Evolutionary conservation across 53 echinoderm and acorn worm species (phyloP).

Genomic region (Stichopus horrens): DNA sequence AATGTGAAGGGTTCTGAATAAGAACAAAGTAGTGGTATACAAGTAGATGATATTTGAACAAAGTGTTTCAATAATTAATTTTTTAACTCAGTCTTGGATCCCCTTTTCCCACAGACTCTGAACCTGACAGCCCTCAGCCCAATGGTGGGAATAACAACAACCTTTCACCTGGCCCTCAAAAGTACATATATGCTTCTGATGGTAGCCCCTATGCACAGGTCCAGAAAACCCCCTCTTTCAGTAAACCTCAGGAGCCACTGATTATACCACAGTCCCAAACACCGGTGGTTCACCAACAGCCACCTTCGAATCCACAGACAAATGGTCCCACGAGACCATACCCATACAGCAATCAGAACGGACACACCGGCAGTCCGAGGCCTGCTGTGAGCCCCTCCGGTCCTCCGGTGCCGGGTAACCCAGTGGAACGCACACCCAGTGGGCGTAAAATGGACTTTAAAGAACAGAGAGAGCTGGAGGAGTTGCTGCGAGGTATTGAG

Average conservation of each 20-base stretch:
- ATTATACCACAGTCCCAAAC: conserved; percentile 30
- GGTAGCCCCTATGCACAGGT: conserved; percentile 97
- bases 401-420: not conserved
- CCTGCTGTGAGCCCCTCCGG: not conserved
- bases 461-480: conserved; percentile 78
- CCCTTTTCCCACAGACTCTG: not conserved
- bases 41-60: no score
- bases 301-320: not conserved
- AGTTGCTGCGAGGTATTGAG: conserved; percentile 71
- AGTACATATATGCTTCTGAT: conserved; percentile 87
- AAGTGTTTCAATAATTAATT: no score
- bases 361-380: conserved; percentile 30
- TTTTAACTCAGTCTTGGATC: not conserved
- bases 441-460: conserved; percentile 71
- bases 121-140: conserved; percentile 54
- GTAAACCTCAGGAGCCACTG: conserved; percentile 26
- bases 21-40: no score
- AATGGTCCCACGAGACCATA: conserved; percentile 46
- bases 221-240: conserved; percentile 75
- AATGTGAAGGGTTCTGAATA: no score
- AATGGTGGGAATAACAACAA: conserved; percentile 66
- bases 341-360: conserved; percentile 54
- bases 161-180: conserved; percentile 59
- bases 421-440: conserved; percentile 9
- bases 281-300: conserved; percentile 17